These are phyloP conservation scores for Dryobates pubescens DNA, from an alignment of 2,797 vertebrate species.

Conservation along the genomic window DNA sequence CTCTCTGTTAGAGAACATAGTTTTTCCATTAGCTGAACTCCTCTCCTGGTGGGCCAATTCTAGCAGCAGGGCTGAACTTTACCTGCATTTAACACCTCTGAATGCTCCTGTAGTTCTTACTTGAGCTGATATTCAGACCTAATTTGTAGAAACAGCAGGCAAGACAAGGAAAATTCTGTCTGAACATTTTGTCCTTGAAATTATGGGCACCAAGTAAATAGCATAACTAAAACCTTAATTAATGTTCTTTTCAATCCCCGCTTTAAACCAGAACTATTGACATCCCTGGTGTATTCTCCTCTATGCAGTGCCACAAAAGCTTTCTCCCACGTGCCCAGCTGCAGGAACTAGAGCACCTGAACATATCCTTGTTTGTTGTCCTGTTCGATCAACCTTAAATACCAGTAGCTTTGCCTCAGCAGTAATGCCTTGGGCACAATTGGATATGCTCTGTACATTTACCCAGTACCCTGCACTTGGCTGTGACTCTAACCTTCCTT, in stretches of 20 bases:
- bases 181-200: conserved; percentile 11
- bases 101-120: not conserved
- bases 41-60: not conserved
- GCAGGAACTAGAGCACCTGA: not conserved
- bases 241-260: not conserved
- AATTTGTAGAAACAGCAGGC: not conserved
- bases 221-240: not conserved
- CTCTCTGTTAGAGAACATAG: rapidly evolving
- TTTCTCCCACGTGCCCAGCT: rapidly evolving
- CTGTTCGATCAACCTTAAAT: not conserved
- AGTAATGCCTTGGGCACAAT: conserved; percentile 15
- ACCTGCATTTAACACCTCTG: conserved; percentile 2
- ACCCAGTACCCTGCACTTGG: conserved; percentile 38
- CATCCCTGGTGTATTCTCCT: not conserved
- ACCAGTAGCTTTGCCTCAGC: conserved; percentile 21
- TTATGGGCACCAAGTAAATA: not conserved
- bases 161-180: not conserved
- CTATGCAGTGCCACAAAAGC: not conserved
- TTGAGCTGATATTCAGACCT: not conserved
- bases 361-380: not conserved
- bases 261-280: not conserved
- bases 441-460: conserved; percentile 22
- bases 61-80: not conserved
- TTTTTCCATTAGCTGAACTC: not conserved
- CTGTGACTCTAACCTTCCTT: conserved; percentile 20